Percentiles rank a stretch among this genome's conserved stretches.
Evolutionary conservation across 2,113 vertebrate genomes (phyloP).

Genomic region (Neomonachus schauinslandi): DNA sequence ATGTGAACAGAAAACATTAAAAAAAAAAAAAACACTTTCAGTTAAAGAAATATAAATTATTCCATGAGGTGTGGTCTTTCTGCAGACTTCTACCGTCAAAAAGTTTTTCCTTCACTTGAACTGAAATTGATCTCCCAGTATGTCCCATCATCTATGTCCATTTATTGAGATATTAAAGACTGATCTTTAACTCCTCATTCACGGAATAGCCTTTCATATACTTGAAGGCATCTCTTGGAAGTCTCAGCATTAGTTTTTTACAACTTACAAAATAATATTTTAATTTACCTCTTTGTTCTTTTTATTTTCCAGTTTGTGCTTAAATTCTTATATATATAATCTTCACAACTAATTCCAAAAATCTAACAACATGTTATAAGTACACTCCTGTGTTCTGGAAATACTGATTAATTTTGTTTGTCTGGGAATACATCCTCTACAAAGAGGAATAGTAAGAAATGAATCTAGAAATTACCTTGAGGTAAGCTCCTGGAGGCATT

Average conservation of each 20-base stretch:
- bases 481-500: neutral
- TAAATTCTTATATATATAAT: neutral
- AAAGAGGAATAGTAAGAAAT: neutral
- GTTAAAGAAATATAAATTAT: neutral
- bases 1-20: neutral
- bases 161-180: neutral
- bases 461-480: neutral
- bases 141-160: neutral
- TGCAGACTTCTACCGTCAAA: neutral
- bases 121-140: neutral
- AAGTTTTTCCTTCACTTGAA: neutral
- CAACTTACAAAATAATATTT: neutral
- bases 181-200: neutral
- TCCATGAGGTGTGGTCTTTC: neutral
- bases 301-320: neutral
- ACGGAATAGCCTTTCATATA: neutral
- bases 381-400: neutral
- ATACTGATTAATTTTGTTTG: slow-evolving; percentile 23
- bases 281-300: neutral
- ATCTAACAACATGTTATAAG: neutral
- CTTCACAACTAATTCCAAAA: neutral
- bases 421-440: neutral
- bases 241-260: neutral
- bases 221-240: neutral
- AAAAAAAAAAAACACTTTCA: neutral